A percentile compares a stretch with the other conserved stretches of the same genome.
These are phyloP conservation scores for Argentina silus DNA, from an alignment of 2,797 vertebrate species.

Conservation along the genomic window DNA sequence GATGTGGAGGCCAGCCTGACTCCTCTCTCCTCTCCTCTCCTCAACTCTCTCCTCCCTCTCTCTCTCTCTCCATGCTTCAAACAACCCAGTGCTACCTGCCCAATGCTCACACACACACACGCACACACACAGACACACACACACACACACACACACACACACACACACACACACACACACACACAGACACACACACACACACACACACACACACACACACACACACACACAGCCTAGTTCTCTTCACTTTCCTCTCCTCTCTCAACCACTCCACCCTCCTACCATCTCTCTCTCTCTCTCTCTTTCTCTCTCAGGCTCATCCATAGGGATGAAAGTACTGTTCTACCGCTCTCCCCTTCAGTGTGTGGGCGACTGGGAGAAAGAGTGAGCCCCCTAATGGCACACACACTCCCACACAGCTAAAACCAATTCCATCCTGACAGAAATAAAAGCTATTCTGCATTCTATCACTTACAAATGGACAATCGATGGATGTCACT, in stretches of 20 bases:
- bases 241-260: conserved; percentile 2
- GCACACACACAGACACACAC: no score
- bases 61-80: conserved; percentile 1
- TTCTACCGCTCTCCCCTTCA: conserved; percentile 48
- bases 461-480: conserved; percentile 50
- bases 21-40: background rate
- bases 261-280: conserved; percentile 23
- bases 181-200: background rate
- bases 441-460: conserved; percentile 53
- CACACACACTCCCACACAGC: conserved; percentile 56
- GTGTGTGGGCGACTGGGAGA: conserved; percentile 54
- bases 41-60: background rate
- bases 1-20: background rate
- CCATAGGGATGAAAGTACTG: conserved; percentile 57
- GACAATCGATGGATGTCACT: conserved; percentile 49
- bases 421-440: conserved; percentile 51
- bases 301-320: conserved; percentile 41
- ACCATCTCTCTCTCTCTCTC: conserved; percentile 31
- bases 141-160: background rate
- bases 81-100: conserved; percentile 8
- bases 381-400: conserved; percentile 60
- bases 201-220: no score
- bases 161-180: background rate
- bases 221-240: background rate
- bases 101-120: background rate